Evolutionary conservation across 2,113 vertebrate species (phyloP), one percentile per base, ranked within the genome.

Genomic region (Tetraodon nigroviridis): DNA sequence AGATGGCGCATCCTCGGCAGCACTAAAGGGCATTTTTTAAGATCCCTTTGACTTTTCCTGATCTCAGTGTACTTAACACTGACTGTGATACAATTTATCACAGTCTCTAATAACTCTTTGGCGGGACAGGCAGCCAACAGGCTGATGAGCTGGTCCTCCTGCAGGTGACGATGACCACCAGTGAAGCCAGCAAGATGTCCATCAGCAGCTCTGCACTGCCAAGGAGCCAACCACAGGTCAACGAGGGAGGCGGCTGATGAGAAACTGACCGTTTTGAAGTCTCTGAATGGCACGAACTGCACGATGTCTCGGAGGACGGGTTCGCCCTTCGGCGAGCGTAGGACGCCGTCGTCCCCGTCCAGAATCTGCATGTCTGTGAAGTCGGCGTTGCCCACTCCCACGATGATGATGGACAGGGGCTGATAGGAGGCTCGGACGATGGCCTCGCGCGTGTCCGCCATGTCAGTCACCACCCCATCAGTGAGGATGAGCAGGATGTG

Each of bases 281-380:
- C 95, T 41, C 94, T 90, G 90, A 98, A 98, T 20, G 95, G 95
- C 63, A 96, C 94, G 19, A 97, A 98, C 81, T 96, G 94, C 44
- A 98, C 94, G 0, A 98, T 96, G 89, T 97, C 94, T 0, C 93
- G 86, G 19, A 95, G 91, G 22, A 93, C 94, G 0, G 94, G 94
- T 69, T 97, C 94, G 0, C 95, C 94, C 64, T 88, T 91, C 0
- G 93, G 95, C 45, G 94, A 94, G 22, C 93, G 92, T 49, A 97
- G 90, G 55, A 94, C 69, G 0, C 95, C 94, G 0, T 94, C 92
- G 0, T 95, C 95, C 0, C 96, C 94, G 0, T 96, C 94, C 72
- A 98, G 88, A 84, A 96, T 93, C 89, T 95, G 93, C 95, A 95
- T 96, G 89, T 98, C 94, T 0, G 94, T 96, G 89, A 98, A 96